These are phyloP conservation scores for Sebastes fasciatus DNA, from an alignment of 2,113 vertebrate species.

Conservation along the genomic window DNA sequence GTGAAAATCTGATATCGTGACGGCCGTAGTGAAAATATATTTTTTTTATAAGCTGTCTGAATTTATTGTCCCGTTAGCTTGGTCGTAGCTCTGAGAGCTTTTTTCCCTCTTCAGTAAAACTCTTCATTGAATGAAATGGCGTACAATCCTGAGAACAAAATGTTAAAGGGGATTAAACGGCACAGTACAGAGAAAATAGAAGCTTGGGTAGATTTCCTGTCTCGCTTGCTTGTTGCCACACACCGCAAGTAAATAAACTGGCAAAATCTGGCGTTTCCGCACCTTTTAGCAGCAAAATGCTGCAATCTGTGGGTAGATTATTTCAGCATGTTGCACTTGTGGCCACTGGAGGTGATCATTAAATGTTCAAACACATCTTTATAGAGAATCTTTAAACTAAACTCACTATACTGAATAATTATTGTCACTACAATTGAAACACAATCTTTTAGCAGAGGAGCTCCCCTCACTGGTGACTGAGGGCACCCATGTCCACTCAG, in stretches of 20 bases:
- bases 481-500: not conserved
- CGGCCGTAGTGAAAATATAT: too few species aligned
- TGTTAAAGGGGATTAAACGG: not conserved
- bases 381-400: not conserved
- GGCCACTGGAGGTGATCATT: not conserved
- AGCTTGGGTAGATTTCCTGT: not conserved
- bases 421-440: not conserved
- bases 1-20: too few species aligned
- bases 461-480: conserved; percentile 7
- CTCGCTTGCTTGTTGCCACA: not conserved
- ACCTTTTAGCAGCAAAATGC: not conserved
- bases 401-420: not conserved
- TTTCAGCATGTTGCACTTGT: conserved; percentile 1
- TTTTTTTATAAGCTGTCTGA: too few species aligned
- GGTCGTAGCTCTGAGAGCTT: not conserved
- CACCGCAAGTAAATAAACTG: not conserved
- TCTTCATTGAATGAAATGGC: not conserved
- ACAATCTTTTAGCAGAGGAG: not conserved
- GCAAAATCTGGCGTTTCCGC: not conserved
- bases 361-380: not conserved
- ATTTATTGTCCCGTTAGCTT: not conserved
- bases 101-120: not conserved
- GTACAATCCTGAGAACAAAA: not conserved
- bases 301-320: not conserved
- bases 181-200: not conserved